A percentile compares a stretch with the other conserved stretches of the same genome.
phyloP scores from a whole-genome alignment of 2,113 vertebrate genomes.

The Taxidea taxus region DNA sequence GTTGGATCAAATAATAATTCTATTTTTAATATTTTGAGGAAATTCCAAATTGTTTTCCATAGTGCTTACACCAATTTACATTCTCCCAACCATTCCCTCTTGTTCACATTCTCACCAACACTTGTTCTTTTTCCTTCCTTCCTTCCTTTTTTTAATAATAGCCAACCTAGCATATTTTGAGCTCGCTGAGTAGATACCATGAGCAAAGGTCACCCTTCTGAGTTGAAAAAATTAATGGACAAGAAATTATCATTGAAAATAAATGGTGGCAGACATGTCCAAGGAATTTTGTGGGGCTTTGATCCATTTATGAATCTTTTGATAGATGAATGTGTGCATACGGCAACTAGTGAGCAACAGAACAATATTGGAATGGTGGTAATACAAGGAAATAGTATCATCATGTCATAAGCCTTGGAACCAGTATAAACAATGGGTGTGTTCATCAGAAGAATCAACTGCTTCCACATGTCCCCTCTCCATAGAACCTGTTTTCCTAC shows the following conservation, averaged over 20 bases:
- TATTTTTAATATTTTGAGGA: not conserved
- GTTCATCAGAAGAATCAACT: not conserved
- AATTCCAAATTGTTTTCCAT: not conserved
- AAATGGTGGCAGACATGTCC: too few relatives aligned
- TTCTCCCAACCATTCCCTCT: not conserved
- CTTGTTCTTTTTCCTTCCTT: not conserved
- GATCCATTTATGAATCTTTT: too few relatives aligned
- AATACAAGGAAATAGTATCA: slow-evolving; percentile 98
- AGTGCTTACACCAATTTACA: not conserved
- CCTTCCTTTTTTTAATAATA: too few relatives aligned
- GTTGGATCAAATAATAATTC: not conserved
- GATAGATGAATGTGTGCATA: too few relatives aligned
- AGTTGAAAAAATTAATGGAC: too few relatives aligned
- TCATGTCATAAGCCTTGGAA: slow-evolving; percentile 98
- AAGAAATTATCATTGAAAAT: too few relatives aligned
- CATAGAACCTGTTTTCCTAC: not conserved
- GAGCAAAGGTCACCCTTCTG: too few relatives aligned
- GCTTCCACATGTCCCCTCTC: not conserved
- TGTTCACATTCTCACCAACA: not conserved
- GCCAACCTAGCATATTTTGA: too few relatives aligned
- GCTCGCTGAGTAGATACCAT: too few relatives aligned
- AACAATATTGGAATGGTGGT: slow-evolving; percentile 78
- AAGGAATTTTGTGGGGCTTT: too few relatives aligned
- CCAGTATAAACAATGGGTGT: slow-evolving; percentile 83
- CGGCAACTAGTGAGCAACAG: too few relatives aligned